Conservation (phyloP, 2,888 invertebrate genomes). For the Lottia gigantea region DNA sequence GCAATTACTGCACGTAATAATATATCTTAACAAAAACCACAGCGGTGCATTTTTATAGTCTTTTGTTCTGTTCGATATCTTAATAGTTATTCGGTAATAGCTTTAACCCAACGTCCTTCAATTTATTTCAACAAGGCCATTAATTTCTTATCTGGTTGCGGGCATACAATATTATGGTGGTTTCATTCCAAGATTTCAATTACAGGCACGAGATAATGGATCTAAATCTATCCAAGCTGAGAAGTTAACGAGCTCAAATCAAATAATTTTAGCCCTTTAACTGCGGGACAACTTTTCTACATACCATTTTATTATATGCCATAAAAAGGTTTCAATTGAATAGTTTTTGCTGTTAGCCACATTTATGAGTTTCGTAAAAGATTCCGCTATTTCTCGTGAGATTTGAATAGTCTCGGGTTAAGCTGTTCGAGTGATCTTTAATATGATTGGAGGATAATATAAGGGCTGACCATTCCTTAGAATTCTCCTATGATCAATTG, state of each 20-base stretch:
- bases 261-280: neutral
- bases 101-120: too few species aligned
- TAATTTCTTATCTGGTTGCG: too few species aligned
- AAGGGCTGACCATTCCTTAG: neutral
- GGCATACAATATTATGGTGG: too few species aligned
- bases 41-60: too few species aligned
- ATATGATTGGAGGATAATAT: neutral
- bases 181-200: too few species aligned
- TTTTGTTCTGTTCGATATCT: too few species aligned
- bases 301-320: conserved; percentile 3
- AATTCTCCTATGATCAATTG: neutral
- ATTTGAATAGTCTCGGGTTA: neutral
- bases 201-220: too few species aligned
- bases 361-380: neutral
- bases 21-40: too few species aligned
- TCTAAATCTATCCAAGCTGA: too few species aligned
- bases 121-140: too few species aligned
- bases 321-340: conserved; percentile 1
- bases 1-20: too few species aligned
- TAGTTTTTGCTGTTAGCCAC: neutral
- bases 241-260: neutral
- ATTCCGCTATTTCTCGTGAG: neutral
- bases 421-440: neutral
- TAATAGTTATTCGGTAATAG: too few species aligned
- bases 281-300: conserved; percentile 1